These are phyloP conservation scores for Luffia ferchaultella DNA, from an alignment of 2,888 invertebrate species.

Conservation along the genomic window DNA sequence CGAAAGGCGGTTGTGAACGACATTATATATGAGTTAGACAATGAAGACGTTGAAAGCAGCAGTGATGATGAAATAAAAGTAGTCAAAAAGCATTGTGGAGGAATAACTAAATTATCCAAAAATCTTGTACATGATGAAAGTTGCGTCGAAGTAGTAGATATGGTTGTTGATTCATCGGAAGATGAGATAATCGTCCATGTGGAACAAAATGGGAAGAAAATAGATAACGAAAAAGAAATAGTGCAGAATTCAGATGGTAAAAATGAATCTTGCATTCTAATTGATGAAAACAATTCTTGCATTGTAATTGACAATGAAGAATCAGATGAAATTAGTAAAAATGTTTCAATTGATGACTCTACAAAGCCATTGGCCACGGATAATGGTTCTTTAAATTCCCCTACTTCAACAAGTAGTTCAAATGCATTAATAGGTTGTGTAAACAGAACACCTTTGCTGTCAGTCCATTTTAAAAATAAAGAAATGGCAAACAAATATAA, in stretches of 20 bases:
- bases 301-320: not conserved
- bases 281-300: not conserved
- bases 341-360: not conserved
- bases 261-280: too few species aligned
- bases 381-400: slow-evolving; percentile 42
- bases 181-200: not conserved
- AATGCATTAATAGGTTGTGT: slow-evolving; percentile 41
- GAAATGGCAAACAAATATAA: slow-evolving; percentile 49
- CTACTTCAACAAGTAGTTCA: slow-evolving; percentile 34
- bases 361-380: slow-evolving; percentile 31
- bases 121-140: slow-evolving; percentile 18
- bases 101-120: not conserved
- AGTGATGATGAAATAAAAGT: slow-evolving; percentile 42
- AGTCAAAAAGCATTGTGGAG: not conserved
- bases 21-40: slow-evolving; percentile 60
- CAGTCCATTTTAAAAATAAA: slow-evolving; percentile 50
- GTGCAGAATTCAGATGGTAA: not conserved
- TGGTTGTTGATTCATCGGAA: not conserved
- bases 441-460: slow-evolving; percentile 45
- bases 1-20: slow-evolving; percentile 48
- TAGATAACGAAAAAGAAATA: not conserved
- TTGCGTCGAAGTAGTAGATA: slow-evolving; percentile 22
- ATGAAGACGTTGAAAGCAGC: slow-evolving; percentile 51
- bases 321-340: not conserved
- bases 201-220: not conserved